These are phyloP conservation scores for Hormiphora californensis DNA, from an alignment of 37 sponge, comb jelly and placozoan species.

Conservation along the genomic window DNA sequence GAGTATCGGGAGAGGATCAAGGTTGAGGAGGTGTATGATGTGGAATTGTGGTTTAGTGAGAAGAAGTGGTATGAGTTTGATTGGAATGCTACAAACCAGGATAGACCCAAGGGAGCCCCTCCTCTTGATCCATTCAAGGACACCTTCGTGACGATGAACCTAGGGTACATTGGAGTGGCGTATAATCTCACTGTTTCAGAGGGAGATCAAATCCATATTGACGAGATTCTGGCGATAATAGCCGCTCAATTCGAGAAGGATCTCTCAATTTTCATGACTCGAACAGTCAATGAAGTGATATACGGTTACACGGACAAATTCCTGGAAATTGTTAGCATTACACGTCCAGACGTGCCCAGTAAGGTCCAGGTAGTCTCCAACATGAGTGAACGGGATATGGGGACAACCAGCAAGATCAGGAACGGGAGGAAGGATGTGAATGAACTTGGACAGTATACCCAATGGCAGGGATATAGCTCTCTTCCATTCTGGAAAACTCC, in stretches of 20 bases:
- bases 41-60: not conserved
- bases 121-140: not conserved
- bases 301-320: not conserved
- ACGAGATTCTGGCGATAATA: not conserved
- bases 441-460: not conserved
- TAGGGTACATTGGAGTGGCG: conserved; percentile 2
- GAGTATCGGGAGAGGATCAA: conserved; percentile 14
- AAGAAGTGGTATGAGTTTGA: conserved; percentile 39
- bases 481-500: not conserved
- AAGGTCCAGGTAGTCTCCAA: not conserved
- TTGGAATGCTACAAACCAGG: not conserved
- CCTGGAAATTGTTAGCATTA: not conserved
- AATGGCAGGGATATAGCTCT: conserved; percentile 1
- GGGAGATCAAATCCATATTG: no score
- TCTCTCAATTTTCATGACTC: not conserved
- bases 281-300: not conserved
- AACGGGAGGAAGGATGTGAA: not conserved
- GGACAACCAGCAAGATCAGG: not conserved
- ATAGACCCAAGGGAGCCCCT: not conserved
- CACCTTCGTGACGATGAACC: not conserved
- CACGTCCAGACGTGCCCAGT: not conserved
- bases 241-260: not conserved
- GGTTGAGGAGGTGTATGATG: conserved; percentile 6
- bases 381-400: not conserved
- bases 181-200: conserved; percentile 12